Conservation (phyloP, 64 coral and sea anemone genomes). For the Acropora tenuis region DNA sequence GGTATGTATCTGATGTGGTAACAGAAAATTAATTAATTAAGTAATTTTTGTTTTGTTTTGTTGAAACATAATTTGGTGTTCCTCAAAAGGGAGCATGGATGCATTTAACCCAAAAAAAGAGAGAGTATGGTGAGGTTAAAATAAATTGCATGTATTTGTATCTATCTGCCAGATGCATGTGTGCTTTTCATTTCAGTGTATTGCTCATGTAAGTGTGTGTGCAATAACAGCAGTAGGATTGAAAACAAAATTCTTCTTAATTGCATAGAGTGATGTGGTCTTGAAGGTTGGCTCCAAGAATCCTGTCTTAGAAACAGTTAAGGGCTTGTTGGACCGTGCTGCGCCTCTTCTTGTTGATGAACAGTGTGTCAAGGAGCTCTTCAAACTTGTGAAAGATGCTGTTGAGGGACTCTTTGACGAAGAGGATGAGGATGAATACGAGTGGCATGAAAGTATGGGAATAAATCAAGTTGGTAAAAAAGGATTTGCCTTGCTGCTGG, state of each 20-base stretch:
- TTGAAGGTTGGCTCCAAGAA: constrained; percentile 81
- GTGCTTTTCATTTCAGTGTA: too few relatives aligned
- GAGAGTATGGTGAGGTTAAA: too few relatives aligned
- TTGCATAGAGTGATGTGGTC: constrained; percentile 84
- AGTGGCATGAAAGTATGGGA: constrained; percentile 51
- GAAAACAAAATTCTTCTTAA: neutral
- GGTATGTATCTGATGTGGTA: constrained; percentile 16
- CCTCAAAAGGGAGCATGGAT: too few relatives aligned
- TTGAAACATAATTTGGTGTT: too few relatives aligned
- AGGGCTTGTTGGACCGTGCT: constrained; percentile 85
- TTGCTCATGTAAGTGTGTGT: too few relatives aligned
- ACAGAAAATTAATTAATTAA: too few relatives aligned
- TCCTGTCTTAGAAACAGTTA: constrained; percentile 85
- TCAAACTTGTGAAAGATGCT: constrained; percentile 74
- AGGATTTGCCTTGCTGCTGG: constrained; percentile 69
- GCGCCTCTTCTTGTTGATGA: constrained; percentile 87
- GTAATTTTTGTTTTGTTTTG: neutral
- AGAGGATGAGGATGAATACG: constrained; percentile 67
- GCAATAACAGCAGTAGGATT: too few relatives aligned
- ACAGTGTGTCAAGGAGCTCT: constrained; percentile 67
- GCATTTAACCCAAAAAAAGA: too few relatives aligned
- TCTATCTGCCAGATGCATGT: too few relatives aligned
- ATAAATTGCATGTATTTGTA: too few relatives aligned
- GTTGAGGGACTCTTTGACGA: constrained; percentile 77
- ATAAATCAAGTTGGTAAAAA: constrained; percentile 55